Percentiles rank a stretch among this genome's conserved stretches.
These are phyloP conservation scores for Aleiodes leptofemur DNA, from an alignment of 2,888 invertebrate species.

Conservation along the genomic window DNA sequence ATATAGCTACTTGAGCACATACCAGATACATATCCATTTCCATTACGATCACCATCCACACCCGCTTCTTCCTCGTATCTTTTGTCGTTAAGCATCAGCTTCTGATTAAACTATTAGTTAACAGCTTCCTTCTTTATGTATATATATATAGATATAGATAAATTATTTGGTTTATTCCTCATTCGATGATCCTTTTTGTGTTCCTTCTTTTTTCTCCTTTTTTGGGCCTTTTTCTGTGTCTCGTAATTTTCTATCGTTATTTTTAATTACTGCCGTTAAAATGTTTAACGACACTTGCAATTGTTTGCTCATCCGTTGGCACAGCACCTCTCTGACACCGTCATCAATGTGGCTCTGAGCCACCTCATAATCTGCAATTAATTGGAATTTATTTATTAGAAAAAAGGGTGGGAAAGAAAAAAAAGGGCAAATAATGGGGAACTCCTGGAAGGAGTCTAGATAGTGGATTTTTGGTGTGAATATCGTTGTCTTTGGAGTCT, in stretches of 20 bases:
- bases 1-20: slow-evolving; percentile 57
- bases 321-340: slow-evolving; percentile 64
- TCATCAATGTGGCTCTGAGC: slow-evolving; percentile 62
- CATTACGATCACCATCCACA: slow-evolving; percentile 71
- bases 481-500: too few species aligned
- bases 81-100: slow-evolving; percentile 73
- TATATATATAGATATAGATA: too few species aligned
- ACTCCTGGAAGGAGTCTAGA: too few species aligned
- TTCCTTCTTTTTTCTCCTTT: neutral
- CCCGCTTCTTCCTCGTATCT: slow-evolving; percentile 69
- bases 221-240: slow-evolving; percentile 3
- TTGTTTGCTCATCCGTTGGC: slow-evolving; percentile 66
- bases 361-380: slow-evolving; percentile 63
- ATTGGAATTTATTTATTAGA: neutral
- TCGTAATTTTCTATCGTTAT: too few species aligned
- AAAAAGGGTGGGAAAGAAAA: too few species aligned
- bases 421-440: too few species aligned
- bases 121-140: too few species aligned
- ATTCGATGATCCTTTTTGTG: neutral
- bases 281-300: slow-evolving; percentile 54
- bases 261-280: slow-evolving; percentile 36
- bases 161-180: too few species aligned
- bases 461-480: too few species aligned
- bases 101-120: slow-evolving; percentile 44
- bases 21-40: slow-evolving; percentile 64